A percentile compares a stretch with the other conserved stretches of the same genome.
These are phyloP conservation scores for Ditylenchus dipsaci DNA, from an alignment of 1,140 invertebrate genomes.

Conservation along the genomic window DNA sequence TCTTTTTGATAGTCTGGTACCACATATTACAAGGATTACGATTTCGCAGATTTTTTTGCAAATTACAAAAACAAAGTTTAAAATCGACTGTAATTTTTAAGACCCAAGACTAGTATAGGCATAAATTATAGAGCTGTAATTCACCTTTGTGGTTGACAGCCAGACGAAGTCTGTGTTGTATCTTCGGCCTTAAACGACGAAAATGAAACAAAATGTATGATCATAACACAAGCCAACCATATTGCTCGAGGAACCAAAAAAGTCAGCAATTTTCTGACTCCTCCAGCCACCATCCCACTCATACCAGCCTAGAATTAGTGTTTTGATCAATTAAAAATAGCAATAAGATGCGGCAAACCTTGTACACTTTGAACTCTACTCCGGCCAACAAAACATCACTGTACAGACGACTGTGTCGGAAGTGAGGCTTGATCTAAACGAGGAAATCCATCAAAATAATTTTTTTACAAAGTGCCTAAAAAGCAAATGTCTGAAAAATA, in stretches of 20 bases:
- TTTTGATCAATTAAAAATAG: not conserved
- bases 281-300: conserved; percentile 32
- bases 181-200: conserved; percentile 30
- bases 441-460: not conserved
- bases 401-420: conserved; percentile 38
- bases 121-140: too few species aligned
- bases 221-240: conserved; percentile 9
- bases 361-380: conserved; percentile 47
- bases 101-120: too few species aligned
- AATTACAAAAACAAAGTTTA: too few species aligned
- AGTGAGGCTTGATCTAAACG: conserved; percentile 44
- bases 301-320: conserved; percentile 29
- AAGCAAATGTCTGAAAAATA: not conserved
- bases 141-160: conserved; percentile 47
- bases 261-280: conserved; percentile 35
- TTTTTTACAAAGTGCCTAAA: not conserved
- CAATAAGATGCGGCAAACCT: conserved; percentile 20
- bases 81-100: too few species aligned
- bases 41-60: too few species aligned
- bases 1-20: not conserved
- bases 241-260: conserved; percentile 43
- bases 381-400: conserved; percentile 45
- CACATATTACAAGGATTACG: not conserved
- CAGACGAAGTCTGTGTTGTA: conserved; percentile 40
- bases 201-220: too few species aligned